Evolutionary conservation across 2,888 invertebrate genomes (phyloP), one percentile per base, ranked within the genome.

Genomic region (Heterodera filipjevi): DNA sequence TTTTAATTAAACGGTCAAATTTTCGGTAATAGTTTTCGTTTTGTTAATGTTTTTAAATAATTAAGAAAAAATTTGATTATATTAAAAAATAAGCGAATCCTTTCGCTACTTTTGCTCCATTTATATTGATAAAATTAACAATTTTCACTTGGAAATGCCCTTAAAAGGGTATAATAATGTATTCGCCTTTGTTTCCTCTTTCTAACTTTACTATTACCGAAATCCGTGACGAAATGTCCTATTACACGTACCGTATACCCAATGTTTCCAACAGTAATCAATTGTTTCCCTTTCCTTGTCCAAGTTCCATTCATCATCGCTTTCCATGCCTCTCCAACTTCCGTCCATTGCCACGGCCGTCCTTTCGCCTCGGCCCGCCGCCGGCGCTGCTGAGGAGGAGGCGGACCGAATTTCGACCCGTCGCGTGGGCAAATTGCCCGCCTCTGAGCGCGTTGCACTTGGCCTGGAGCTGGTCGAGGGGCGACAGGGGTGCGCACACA

Each of bases 391-490:
- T 10, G 32, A 66, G n/a, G 68, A 33, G 19, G 68, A 68, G 35
- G 68, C 32, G 35, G 33, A 68, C 33, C 68, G 68, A 12, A 68
- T 68, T 5, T 35, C 68, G 22, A 32, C 35, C 33, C 22, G 35
- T 5, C 30, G 68, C 32, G 68, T 35, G 30, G 68, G 22, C 68
- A 68, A 68, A 68, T 33, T 68, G 68, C 68, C 68, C 5, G 68
- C 68, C 35, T 32, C 32, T 6, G 68, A 68, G 19, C 68, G 68
- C 33, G 68, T 68, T 16, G n/a, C 32, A 68, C 68, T 68, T 16
- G 68, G 68, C 32, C 6, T 68, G 68, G 68, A 5, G 68, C 35
- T 68, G 32, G 68, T 68, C 19, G 33, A 68, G 68, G 33, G 68
- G 19, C 33, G 16, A n/a, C 14, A 22, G 27, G 59, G 59, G 59